These are phyloP conservation scores for Rhinogobius similis DNA, from an alignment of 2,113 vertebrate species.

Conservation along the genomic window DNA sequence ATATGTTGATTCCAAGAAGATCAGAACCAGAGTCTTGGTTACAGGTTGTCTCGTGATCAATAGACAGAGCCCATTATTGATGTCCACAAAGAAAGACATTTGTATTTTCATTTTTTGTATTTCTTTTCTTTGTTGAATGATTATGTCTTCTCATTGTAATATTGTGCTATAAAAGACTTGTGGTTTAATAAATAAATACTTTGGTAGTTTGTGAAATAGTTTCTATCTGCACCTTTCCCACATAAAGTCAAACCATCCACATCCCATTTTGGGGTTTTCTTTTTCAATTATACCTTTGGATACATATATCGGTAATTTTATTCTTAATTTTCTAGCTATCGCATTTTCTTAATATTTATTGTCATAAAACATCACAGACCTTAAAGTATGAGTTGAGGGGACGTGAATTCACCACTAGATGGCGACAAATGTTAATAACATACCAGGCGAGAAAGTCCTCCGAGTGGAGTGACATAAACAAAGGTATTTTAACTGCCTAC, in stretches of 20 bases:
- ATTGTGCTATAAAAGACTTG: conserved; percentile 41
- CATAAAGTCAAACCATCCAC: too few relatives aligned
- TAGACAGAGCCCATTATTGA: conserved; percentile 20
- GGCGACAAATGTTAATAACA: conserved; percentile 21
- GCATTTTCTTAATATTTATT: not conserved
- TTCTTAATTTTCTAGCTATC: not conserved
- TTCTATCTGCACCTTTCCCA: not conserved
- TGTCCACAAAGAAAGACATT: conserved; percentile 10
- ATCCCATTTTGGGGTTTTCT: not conserved
- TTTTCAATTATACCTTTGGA: not conserved
- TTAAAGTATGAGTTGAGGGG: not conserved
- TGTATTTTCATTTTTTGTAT: conserved; percentile 5
- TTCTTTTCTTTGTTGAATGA: conserved; percentile 18
- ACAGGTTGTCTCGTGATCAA: conserved; percentile 18
- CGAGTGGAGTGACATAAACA: too few relatives aligned
- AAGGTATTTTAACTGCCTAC: too few relatives aligned
- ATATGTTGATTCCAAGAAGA: not conserved
- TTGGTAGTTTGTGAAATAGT: not conserved
- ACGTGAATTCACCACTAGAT: conserved; percentile 40
- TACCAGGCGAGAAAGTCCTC: too few relatives aligned
- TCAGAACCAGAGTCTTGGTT: conserved; percentile 10
- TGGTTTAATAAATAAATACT: conserved; percentile 46
- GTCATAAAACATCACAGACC: not conserved
- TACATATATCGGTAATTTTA: not conserved
- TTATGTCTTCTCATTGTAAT: conserved; percentile 27